Evolutionary conservation across 2,797 vertebrate genomes (phyloP).

Genomic region (Cossypha polioptera): DNA sequence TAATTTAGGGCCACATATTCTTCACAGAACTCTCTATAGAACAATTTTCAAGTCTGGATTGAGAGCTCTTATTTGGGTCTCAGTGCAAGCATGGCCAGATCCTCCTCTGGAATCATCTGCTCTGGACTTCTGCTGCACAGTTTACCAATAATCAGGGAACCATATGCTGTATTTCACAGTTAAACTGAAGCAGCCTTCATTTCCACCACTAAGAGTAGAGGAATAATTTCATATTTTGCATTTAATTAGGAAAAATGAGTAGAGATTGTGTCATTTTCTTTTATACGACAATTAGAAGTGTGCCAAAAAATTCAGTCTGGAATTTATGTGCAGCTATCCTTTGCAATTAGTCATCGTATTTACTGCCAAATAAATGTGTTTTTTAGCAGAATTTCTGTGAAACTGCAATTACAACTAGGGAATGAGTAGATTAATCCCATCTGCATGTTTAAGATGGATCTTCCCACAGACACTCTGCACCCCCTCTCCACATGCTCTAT

Average conservation of each 20-base stretch:
- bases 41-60: neutral
- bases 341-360: conserved; percentile 52
- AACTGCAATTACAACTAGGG: conserved; percentile 8
- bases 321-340: conserved; percentile 33
- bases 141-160: neutral
- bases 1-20: neutral
- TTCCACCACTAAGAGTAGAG: neutral
- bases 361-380: conserved; percentile 30
- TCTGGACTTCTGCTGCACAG: neutral
- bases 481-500: neutral
- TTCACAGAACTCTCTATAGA: neutral
- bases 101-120: neutral
- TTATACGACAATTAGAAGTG: conserved; percentile 51
- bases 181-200: conserved; percentile 7
- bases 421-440: conserved; percentile 15
- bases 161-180: neutral
- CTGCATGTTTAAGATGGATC: neutral
- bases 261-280: conserved; percentile 45
- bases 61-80: neutral
- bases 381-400: conserved; percentile 38
- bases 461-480: neutral
- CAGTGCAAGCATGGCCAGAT: neutral
- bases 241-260: conserved; percentile 58
- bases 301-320: conserved; percentile 20
- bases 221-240: conserved; percentile 35